Conservation (phyloP, 2,797 vertebrate genomes). For the Squalus acanthias region DNA sequence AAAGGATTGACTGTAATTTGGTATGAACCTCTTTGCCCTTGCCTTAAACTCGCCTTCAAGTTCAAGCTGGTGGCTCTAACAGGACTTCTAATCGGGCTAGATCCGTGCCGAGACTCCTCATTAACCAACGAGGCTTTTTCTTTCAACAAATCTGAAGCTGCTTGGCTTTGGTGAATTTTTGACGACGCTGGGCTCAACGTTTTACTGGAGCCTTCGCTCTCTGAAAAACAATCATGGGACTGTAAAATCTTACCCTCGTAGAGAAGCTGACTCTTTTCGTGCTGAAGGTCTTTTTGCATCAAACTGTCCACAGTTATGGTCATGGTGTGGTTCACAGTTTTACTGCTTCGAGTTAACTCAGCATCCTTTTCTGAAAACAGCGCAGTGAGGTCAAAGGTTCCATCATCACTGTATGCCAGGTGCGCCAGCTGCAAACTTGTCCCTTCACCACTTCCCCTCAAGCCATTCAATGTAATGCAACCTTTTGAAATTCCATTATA, state of each 20-base stretch:
- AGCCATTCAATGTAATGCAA: neutral
- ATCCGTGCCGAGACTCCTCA: conserved; percentile 45
- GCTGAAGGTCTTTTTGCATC: neutral
- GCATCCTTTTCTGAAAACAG: neutral
- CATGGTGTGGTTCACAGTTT: neutral
- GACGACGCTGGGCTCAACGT: neutral
- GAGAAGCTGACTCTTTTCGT: neutral
- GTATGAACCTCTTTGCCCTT: conserved; percentile 41
- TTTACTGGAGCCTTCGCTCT: neutral
- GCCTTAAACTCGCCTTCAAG: conserved; percentile 34
- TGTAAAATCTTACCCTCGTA: neutral
- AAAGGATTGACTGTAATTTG: conserved; percentile 44
- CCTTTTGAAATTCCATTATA: neutral
- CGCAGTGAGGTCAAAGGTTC: neutral
- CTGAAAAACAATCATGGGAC: neutral
- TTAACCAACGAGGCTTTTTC: conserved; percentile 50
- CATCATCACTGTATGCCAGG: neutral
- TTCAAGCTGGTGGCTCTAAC: conserved; percentile 38
- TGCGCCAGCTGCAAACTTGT: neutral
- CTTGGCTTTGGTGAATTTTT: conserved; percentile 58
- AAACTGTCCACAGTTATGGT: neutral
- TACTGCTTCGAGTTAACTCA: neutral
- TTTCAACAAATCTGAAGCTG: conserved; percentile 48
- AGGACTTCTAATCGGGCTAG: conserved; percentile 41
- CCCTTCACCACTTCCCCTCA: neutral